A percentile compares a stretch with the other conserved stretches of the same genome.
Evolutionary conservation across 2,797 vertebrate genomes (phyloP).

Genomic region (Poeciliopsis paucimaculata): DNA sequence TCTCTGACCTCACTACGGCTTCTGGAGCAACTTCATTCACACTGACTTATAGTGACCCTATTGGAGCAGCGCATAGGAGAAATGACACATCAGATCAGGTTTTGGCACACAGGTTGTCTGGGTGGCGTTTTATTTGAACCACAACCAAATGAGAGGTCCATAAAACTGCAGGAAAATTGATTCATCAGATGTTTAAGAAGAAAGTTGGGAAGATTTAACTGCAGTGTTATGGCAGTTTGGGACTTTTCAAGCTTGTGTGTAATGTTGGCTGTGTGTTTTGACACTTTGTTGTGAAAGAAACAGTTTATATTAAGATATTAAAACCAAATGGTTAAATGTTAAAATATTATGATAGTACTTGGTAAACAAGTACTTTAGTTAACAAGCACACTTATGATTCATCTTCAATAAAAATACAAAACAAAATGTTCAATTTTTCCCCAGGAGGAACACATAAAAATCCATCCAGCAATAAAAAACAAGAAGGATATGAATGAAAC

Average conservation of each 20-base stretch:
- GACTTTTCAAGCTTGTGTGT: slow-evolving; percentile 13
- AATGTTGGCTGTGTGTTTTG: neutral
- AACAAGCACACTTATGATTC: neutral
- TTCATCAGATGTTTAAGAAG: slow-evolving; percentile 39
- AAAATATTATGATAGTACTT: neutral
- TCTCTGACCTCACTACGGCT: slow-evolving; percentile 11
- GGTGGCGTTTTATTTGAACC: slow-evolving; percentile 28
- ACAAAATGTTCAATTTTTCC: neutral
- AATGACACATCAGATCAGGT: slow-evolving; percentile 25
- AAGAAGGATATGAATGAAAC: neutral
- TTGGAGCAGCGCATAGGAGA: slow-evolving; percentile 20
- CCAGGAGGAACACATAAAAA: neutral
- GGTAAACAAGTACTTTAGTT: neutral
- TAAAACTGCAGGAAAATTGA: slow-evolving; percentile 29
- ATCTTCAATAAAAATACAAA: neutral
- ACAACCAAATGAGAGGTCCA: slow-evolving; percentile 15
- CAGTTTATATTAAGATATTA: slow-evolving; percentile 4
- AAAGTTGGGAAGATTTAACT: slow-evolving; percentile 1
- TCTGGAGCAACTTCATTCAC: slow-evolving; percentile 17
- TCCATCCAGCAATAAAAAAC: neutral
- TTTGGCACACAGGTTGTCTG: slow-evolving; percentile 27
- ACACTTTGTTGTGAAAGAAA: slow-evolving; percentile 37
- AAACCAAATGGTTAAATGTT: neutral
- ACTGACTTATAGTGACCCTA: slow-evolving; percentile 33
- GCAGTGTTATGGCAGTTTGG: slow-evolving; percentile 3